Conservation (phyloP, 2,888 invertebrate species). For the Phasia obesa region DNA sequence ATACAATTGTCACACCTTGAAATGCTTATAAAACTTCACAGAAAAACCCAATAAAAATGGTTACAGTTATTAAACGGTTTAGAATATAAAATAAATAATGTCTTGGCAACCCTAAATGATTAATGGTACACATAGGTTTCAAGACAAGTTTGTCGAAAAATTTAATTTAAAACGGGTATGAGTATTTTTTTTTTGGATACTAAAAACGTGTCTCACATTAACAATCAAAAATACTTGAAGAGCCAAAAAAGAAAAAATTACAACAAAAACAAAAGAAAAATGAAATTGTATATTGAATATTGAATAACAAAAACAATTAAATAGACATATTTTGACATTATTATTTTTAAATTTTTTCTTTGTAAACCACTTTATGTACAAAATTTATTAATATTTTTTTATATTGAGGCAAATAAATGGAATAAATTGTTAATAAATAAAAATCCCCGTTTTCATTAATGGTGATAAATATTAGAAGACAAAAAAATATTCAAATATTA, state of each 20-base stretch:
- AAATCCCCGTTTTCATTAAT: constrained; percentile 42
- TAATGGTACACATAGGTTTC: constrained; percentile 3
- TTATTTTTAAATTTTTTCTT: constrained; percentile 1
- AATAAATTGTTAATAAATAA: constrained; percentile 42
- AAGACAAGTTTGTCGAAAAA: constrained; percentile 57
- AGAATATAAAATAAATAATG: not conserved
- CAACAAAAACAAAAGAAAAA: constrained; percentile 50
- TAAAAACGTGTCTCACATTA: constrained; percentile 67
- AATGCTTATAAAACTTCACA: too few relatives aligned
- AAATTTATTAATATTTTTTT: constrained; percentile 2
- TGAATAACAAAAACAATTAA: constrained; percentile 38
- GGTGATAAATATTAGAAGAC: constrained; percentile 26
- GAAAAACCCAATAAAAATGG: too few relatives aligned
- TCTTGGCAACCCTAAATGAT: constrained; percentile 41
- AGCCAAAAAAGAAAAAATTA: constrained; percentile 40
- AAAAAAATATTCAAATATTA: constrained; percentile 30
- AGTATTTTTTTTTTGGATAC: constrained; percentile 27
- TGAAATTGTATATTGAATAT: not conserved
- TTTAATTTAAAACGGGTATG: constrained; percentile 55
- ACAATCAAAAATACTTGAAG: constrained; percentile 45
- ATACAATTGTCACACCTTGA: too few relatives aligned
- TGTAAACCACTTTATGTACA: constrained; percentile 16
- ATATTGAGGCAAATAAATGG: constrained; percentile 17
- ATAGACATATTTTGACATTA: constrained; percentile 35
- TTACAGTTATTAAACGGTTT: too few relatives aligned